These are phyloP conservation scores for Oreocharis arfaki DNA, from an alignment of 2,113 vertebrate species.

Conservation along the genomic window DNA sequence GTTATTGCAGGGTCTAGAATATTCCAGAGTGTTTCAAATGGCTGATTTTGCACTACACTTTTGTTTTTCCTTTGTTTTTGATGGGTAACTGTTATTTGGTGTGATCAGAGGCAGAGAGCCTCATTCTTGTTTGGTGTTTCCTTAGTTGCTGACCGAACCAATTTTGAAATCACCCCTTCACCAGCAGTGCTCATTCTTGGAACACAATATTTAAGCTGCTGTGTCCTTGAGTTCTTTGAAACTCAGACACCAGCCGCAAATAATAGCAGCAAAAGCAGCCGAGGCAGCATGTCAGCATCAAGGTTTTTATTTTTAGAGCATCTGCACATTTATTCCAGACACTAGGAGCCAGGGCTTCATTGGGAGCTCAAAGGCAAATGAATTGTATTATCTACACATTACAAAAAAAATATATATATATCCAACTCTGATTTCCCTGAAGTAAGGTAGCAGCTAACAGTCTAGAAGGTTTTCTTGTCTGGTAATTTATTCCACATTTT, in stretches of 20 bases:
- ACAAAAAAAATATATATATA: neutral
- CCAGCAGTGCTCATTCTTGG: neutral
- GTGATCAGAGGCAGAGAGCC: neutral
- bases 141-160: neutral
- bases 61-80: neutral
- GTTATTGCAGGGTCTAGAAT: neutral
- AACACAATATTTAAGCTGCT: neutral
- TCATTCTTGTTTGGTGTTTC: neutral
- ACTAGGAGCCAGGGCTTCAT: neutral
- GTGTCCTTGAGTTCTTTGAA: neutral
- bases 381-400: neutral
- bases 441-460: neutral
- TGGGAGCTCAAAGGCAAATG: neutral
- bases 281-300: neutral
- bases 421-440: neutral
- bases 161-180: neutral
- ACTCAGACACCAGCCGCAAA: neutral
- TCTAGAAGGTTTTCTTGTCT: neutral
- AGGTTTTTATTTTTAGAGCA: neutral
- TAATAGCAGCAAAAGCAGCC: neutral
- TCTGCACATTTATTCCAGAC: neutral
- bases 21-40: neutral
- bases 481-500: neutral
- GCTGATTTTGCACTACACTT: neutral
- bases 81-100: neutral